Evolutionary conservation across 2,888 invertebrate species (phyloP), one percentile per base, ranked within the genome.

Genomic region (Scaptomyza flava): DNA sequence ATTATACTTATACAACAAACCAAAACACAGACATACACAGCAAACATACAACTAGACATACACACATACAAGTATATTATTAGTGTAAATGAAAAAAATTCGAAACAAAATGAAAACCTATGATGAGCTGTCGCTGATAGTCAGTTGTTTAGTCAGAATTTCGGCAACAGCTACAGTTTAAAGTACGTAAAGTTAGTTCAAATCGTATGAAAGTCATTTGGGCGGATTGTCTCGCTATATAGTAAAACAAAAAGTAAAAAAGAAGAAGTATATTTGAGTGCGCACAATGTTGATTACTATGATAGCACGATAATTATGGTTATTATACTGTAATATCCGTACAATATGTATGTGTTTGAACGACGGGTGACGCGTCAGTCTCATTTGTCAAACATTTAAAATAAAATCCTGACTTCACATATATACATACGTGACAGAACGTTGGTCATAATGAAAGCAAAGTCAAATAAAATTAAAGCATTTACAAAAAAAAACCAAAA

Each of bases 401-500:
- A 14, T 45, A 48, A 61, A 61, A 77, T 63, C 53, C 62, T 74
- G 56, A 65, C 56, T 71, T 62, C 69, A 38, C 41, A 51, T 34
- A 47, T 53, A 65, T 48, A 59, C 17, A 41, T 41, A 38, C 14
- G 38, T 38, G 20, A 71, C 69, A 74, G 23, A 38, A 65, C 62
- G 64, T 76, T 80, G 74, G 66, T 81, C 68, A 68, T 77, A 78
- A 77, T 72, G 66, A 72, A 75, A 81, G 65, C 47, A 64, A 81
- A 79, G 86, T 86, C 79, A 83, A 87, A 87, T 84, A 87, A 81
- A 81, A 65, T 78, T 78, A 69, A 81, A 86, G 89, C 89, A 89
- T 89, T 89, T 89, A 89, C 79, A 89, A 89, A 79, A 78, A 68
- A 70, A 75, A 79, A 77, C 27, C 27, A 7, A 4, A 30, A 76